phyloP scores from a whole-genome alignment of 2,113 vertebrate genomes.

The Kryptolebias marmoratus region DNA sequence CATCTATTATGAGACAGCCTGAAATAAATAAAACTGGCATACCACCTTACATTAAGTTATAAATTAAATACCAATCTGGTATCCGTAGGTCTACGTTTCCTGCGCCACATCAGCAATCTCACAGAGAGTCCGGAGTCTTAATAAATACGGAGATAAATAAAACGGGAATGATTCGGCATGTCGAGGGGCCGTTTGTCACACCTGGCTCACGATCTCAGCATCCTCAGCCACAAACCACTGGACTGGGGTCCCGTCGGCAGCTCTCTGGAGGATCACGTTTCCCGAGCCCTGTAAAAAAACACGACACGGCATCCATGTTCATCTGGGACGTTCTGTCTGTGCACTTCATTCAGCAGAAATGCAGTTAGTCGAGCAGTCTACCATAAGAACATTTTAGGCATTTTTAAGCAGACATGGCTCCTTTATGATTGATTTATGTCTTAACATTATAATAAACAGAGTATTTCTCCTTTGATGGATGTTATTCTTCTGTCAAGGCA shows the following conservation, averaged over 20 bases:
- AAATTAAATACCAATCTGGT: slow-evolving; percentile 51
- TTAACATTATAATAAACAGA: too few species aligned
- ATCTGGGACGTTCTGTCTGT: too few species aligned
- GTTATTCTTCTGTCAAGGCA: too few species aligned
- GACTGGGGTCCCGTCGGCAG: slow-evolving; percentile 85
- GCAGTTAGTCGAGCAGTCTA: not conserved
- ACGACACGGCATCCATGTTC: not conserved
- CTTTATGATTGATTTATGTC: too few species aligned
- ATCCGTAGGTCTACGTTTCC: slow-evolving; percentile 34
- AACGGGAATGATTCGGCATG: slow-evolving; percentile 16
- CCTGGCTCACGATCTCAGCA: slow-evolving; percentile 88
- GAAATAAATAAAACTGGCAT: slow-evolving; percentile 75
- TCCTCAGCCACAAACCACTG: slow-evolving; percentile 89
- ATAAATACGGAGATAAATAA: slow-evolving; percentile 75
- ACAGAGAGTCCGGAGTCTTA: slow-evolving; percentile 68
- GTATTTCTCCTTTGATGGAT: too few species aligned
- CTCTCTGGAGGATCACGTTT: slow-evolving; percentile 83
- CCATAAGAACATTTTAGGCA: too few species aligned
- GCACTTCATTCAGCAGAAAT: not conserved
- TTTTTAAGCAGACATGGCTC: too few species aligned
- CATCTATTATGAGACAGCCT: slow-evolving; percentile 36
- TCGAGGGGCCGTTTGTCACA: slow-evolving; percentile 67
- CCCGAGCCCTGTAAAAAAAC: slow-evolving; percentile 74
- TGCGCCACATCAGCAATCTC: slow-evolving; percentile 55
- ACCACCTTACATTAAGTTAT: slow-evolving; percentile 66